Conservation (phyloP, 2,797 vertebrate species). For the Anguilla obscura region DNA sequence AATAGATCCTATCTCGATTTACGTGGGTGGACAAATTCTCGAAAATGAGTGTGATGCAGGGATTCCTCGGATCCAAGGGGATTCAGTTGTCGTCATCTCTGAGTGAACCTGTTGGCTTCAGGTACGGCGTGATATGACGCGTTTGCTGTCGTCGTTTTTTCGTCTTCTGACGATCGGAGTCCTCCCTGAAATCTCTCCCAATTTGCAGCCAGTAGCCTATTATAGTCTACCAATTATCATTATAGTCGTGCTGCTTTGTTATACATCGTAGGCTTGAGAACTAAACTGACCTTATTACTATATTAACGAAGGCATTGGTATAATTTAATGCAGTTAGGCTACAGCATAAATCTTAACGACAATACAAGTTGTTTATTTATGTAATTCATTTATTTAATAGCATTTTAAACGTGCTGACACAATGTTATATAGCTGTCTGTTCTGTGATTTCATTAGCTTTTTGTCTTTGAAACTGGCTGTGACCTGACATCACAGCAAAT, state of each 20-base stretch:
- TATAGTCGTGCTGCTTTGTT: background rate
- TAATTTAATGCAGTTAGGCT: background rate
- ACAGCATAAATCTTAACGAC: background rate
- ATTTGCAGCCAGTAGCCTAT: background rate
- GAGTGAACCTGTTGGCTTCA: constrained; percentile 34
- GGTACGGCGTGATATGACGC: background rate
- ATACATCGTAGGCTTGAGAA: background rate
- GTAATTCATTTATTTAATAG: background rate
- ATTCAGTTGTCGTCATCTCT: constrained; percentile 31
- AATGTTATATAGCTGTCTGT: background rate
- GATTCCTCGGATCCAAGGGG: constrained; percentile 24
- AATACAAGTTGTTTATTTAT: background rate
- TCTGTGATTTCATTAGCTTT: background rate
- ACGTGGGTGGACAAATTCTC: background rate
- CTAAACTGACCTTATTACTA: background rate
- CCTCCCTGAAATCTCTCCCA: background rate
- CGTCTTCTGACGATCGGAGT: background rate
- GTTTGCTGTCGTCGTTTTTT: background rate
- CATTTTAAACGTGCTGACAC: background rate
- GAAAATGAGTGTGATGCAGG: background rate
- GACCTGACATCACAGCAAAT: background rate
- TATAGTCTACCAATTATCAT: background rate
- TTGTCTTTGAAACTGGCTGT: background rate
- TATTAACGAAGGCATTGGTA: background rate
- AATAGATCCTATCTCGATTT: background rate